Evolutionary conservation across 2,113 vertebrate genomes (phyloP).

Genomic region (Theropithecus gelada): DNA sequence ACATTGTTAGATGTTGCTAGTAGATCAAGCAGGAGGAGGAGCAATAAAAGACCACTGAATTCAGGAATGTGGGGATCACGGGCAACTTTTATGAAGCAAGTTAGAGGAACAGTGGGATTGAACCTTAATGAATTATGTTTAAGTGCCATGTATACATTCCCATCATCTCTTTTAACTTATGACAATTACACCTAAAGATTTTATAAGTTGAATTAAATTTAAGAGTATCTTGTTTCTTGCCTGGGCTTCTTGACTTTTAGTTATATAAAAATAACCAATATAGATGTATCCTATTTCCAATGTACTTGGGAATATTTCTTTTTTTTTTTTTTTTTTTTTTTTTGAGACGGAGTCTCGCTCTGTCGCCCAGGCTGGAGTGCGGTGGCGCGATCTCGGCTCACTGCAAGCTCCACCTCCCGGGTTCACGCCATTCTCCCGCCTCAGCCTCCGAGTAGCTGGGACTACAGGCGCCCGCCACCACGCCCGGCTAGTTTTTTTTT

Average conservation of each 20-base stretch:
- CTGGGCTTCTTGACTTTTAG: neutral
- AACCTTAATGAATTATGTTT: neutral
- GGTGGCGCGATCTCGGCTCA: too few species aligned
- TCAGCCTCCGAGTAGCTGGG: too few species aligned
- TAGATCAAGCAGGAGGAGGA: neutral
- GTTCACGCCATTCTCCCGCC: too few species aligned
- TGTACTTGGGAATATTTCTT: neutral
- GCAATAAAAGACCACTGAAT: neutral
- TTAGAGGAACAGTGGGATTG: neutral
- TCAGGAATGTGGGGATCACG: neutral
- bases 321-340: too few species aligned
- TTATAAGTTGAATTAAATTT: neutral
- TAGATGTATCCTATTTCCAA: neutral
- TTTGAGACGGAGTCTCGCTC: too few species aligned
- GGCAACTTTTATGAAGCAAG: neutral
- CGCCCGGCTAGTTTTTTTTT: too few species aligned
- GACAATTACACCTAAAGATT: neutral
- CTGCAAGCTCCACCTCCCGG: too few species aligned
- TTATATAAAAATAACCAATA: neutral
- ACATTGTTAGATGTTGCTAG: rapidly evolving
- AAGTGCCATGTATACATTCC: neutral
- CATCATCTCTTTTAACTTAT: neutral
- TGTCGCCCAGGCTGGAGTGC: too few species aligned
- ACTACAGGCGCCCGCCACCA: too few species aligned
- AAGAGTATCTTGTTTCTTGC: neutral